Evolutionary conservation across 2,113 vertebrate species (phyloP).

Genomic region (Bufo gargarizans): DNA sequence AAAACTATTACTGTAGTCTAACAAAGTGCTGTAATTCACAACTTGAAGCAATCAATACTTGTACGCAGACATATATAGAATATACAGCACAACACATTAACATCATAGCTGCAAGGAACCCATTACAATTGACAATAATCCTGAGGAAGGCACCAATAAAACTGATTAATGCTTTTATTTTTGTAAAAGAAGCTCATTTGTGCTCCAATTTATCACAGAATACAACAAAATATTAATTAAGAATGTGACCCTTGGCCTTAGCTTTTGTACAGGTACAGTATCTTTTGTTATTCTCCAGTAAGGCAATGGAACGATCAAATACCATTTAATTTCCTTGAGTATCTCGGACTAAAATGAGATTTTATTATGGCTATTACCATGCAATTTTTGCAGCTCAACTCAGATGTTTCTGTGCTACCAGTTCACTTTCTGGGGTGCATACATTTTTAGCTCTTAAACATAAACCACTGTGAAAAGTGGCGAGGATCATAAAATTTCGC

Average conservation of each 20-base stretch:
- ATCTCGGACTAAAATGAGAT: no score
- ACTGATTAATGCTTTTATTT: slow-evolving; percentile 1
- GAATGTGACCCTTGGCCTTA: neutral
- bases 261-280: no score
- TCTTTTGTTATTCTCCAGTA: neutral
- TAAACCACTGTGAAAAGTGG: no score
- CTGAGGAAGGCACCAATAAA: slow-evolving; percentile 37
- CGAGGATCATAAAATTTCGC: no score
- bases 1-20: neutral
- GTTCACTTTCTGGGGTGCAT: no score
- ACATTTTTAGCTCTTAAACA: no score
- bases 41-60: neutral
- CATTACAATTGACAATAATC: slow-evolving; percentile 23
- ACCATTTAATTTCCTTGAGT: neutral
- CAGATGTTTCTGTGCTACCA: no score
- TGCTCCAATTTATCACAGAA: slow-evolving; percentile 10
- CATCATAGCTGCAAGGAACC: slow-evolving; percentile 10
- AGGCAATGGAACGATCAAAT: neutral
- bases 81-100: slow-evolving; percentile 9
- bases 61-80: neutral
- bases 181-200: neutral
- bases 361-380: no score
- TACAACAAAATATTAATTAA: neutral
- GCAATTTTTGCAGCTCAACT: no score
- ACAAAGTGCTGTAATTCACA: neutral